Evolutionary conservation across 2,888 invertebrate species (phyloP).

Genomic region (Drosophila subquinaria): DNA sequence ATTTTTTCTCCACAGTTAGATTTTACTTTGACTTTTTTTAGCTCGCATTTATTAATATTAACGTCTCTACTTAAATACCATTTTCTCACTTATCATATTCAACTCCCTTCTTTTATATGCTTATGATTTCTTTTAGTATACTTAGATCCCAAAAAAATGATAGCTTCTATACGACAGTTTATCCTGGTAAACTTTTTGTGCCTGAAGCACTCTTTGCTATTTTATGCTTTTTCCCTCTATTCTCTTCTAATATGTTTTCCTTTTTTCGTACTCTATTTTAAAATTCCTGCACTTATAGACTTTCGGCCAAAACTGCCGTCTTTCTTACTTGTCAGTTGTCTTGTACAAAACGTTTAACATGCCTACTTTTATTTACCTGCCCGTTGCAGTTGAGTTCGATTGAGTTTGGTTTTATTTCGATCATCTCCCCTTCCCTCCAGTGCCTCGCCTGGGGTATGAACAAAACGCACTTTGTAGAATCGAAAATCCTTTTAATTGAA

Average conservation of each 20-base stretch:
- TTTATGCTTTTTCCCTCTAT: background rate
- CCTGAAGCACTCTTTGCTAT: background rate
- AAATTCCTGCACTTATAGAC: constrained; percentile 62
- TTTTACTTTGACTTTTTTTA: no score
- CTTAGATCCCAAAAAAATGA: background rate
- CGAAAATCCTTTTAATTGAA: constrained; percentile 79
- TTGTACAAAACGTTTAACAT: constrained; percentile 75
- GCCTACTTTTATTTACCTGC: constrained; percentile 74
- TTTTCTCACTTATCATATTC: background rate
- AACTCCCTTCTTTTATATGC: background rate
- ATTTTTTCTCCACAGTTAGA: no score
- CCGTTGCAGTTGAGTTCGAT: constrained; percentile 21
- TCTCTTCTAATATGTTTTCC: background rate
- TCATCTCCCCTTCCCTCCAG: background rate
- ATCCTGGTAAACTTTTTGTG: background rate
- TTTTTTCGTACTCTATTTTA: constrained; percentile 40
- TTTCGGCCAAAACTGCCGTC: constrained; percentile 35
- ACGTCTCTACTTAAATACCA: no score
- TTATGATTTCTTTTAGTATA: background rate
- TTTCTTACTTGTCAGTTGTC: constrained; percentile 65
- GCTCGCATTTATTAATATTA: no score
- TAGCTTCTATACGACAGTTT: background rate
- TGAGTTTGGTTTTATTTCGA: constrained; percentile 21
- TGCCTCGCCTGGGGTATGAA: constrained; percentile 3
- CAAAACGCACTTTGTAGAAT: constrained; percentile 76